Evolutionary conservation across 2,797 vertebrate genomes (phyloP).

Genomic region (Ctenopoma multispine): DNA sequence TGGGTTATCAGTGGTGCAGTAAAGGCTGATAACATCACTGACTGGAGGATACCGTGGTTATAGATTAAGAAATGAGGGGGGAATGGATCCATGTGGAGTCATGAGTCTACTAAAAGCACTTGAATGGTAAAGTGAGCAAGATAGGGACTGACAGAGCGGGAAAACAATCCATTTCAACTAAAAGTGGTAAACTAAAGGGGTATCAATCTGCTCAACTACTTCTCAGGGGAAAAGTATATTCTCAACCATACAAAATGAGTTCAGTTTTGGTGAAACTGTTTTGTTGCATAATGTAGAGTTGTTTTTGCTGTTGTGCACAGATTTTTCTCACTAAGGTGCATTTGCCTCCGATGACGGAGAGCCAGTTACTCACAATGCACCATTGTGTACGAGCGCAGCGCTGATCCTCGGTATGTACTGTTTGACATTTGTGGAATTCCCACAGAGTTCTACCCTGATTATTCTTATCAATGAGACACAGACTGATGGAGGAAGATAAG

Average conservation of each 20-base stretch:
- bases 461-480: constrained; percentile 74
- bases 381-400: constrained; percentile 57
- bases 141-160: background rate
- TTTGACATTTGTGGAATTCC: constrained; percentile 72
- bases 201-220: background rate
- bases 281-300: background rate
- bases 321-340: constrained; percentile 46
- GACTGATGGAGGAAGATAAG: constrained; percentile 69
- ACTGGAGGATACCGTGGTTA: constrained; percentile 31
- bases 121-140: constrained; percentile 28
- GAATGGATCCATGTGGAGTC: constrained; percentile 44
- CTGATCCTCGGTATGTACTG: constrained; percentile 55
- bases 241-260: no score
- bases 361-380: constrained; percentile 56
- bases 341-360: constrained; percentile 42
- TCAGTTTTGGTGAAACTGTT: background rate
- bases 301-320: background rate
- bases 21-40: constrained; percentile 58
- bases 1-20: constrained; percentile 57
- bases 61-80: constrained; percentile 36
- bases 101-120: constrained; percentile 15
- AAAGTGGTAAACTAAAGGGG: background rate
- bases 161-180: background rate
- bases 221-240: no score
- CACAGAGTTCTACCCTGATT: constrained; percentile 57